Evolutionary conservation across 2,888 invertebrate genomes (phyloP).

Genomic region (Lissocephala sabroskyi): DNA sequence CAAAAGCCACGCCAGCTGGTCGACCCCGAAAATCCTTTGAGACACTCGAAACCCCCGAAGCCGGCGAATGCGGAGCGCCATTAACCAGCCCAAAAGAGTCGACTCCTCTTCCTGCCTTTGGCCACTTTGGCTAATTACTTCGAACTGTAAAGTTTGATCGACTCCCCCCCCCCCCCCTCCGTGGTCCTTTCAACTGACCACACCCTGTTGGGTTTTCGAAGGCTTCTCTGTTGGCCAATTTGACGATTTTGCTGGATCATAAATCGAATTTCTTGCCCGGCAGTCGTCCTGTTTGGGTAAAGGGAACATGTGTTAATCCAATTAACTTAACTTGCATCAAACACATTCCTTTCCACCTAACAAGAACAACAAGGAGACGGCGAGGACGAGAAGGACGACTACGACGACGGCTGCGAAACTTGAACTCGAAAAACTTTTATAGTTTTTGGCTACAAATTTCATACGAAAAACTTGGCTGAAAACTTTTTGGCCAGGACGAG

Average conservation of each 20-base stretch:
- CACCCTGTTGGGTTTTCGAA: no score
- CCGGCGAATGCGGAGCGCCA: not conserved
- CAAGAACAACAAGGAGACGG: not conserved
- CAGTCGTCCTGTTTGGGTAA: not conserved
- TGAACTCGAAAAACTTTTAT: conserved; percentile 53
- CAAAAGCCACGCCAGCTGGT: not conserved
- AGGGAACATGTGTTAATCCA: conserved; percentile 27
- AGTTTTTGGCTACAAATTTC: conserved; percentile 52
- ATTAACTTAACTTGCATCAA: conserved; percentile 52
- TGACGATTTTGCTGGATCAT: conserved; percentile 49
- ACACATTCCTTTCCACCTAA: conserved; percentile 46
- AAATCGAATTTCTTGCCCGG: conserved; percentile 52
- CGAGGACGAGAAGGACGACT: not conserved
- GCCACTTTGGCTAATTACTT: conserved; percentile 27
- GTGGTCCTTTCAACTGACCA: not conserved
- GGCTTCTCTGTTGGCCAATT: conserved; percentile 48
- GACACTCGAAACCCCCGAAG: not conserved
- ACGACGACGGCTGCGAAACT: conserved; percentile 32
- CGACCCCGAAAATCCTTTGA: no score
- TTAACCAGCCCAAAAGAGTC: no score
- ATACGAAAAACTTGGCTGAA: conserved; percentile 23
- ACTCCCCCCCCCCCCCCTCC: no score
- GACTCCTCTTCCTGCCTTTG: no score
- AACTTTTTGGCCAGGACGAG: conserved; percentile 19
- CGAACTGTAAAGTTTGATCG: conserved; percentile 15